phyloP scores from a whole-genome alignment of 2,113 vertebrate species.

The pig (Sus scrofa) region T2T-Sscrofa CM000812.6:91389001-91389500 shows the following conservation, averaged over 20 bases:
- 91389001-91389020: background rate
- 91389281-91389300: background rate
- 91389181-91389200: background rate
- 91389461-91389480: background rate
- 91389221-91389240: background rate
- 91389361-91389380: background rate
- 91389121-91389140: background rate
- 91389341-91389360: background rate
- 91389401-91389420: background rate
- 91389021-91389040: no score
- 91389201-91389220: background rate
- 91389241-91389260: background rate
- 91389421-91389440: background rate
- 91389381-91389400: background rate
- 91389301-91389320: background rate
- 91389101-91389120: background rate
- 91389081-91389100: background rate
- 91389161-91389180: background rate
- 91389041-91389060: background rate
- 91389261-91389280: background rate
- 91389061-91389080: background rate
- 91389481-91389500: background rate
- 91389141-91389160: background rate
- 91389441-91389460: background rate
- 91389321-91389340: background rate